phyloP scores from a whole-genome alignment of 2,113 vertebrate genomes.

The Bombycilla garrulus region DNA sequence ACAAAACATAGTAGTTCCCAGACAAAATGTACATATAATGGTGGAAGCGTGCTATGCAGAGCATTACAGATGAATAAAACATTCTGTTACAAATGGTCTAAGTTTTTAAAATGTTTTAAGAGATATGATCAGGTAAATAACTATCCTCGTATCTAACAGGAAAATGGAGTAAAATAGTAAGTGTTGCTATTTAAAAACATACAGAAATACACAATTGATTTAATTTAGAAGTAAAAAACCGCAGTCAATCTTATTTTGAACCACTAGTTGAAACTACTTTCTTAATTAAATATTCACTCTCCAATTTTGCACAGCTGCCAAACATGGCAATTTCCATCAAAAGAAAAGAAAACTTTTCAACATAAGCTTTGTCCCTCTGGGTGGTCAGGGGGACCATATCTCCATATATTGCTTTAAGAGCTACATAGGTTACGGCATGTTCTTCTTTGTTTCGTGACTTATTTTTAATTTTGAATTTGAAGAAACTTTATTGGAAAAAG shows the following conservation, averaged over 20 bases:
- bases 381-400: not conserved
- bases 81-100: rapidly evolving
- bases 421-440: not conserved
- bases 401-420: not conserved
- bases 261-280: not conserved
- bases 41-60: not conserved
- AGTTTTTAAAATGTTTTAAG: not conserved
- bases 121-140: not conserved
- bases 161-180: not conserved
- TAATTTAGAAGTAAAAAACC: not conserved
- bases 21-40: not conserved
- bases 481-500: not conserved
- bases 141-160: not conserved
- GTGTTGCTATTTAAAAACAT: not conserved
- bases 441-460: not conserved
- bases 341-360: not conserved
- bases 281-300: not conserved
- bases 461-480: not conserved
- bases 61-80: not conserved
- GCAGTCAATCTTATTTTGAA: not conserved
- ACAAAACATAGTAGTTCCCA: not conserved
- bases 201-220: not conserved
- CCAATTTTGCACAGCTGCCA: not conserved
- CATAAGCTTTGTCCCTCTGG: not conserved
- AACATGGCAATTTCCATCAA: not conserved